phyloP scores from a whole-genome alignment of 2,797 vertebrate species.

The Pteropus rufus region DNA sequence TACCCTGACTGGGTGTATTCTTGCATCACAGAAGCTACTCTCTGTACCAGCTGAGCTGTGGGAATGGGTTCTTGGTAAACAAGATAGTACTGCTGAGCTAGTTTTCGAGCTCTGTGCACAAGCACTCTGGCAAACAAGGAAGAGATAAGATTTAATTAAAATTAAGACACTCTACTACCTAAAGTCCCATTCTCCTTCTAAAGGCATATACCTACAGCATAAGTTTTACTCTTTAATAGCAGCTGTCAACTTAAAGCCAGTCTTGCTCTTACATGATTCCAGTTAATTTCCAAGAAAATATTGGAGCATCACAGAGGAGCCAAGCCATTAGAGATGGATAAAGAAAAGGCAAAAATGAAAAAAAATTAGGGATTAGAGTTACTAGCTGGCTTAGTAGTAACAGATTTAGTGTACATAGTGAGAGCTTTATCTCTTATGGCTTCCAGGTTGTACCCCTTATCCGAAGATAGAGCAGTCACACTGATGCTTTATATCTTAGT shows the following conservation, averaged over 20 bases:
- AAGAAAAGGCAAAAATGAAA: not conserved
- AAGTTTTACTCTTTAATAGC: not conserved
- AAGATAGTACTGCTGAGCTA: constrained; percentile 97
- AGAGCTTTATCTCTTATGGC: not conserved
- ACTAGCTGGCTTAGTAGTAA: not conserved
- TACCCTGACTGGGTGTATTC: constrained; percentile 99
- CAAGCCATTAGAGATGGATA: not conserved
- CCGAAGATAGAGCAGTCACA: not conserved
- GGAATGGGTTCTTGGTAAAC: constrained; percentile 99
- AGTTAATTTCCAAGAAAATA: not conserved
- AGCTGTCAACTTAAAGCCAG: not conserved
- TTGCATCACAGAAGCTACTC: constrained; percentile 99
- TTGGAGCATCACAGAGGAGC: not conserved
- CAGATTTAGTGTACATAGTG: not conserved
- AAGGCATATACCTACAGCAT: not conserved
- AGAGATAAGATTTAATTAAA: not conserved
- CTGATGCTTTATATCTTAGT: not conserved
- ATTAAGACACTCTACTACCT: not conserved
- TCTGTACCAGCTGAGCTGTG: constrained; percentile 97
- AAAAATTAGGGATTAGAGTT: not conserved
- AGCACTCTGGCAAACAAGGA: constrained; percentile 88
- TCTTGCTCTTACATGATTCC: not conserved
- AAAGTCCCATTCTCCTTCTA: not conserved
- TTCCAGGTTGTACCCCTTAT: not conserved
- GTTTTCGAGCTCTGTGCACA: constrained; percentile 95